Percentiles rank a stretch among this genome's conserved stretches.
These are phyloP conservation scores for Poecilia latipinna DNA, from an alignment of 2,113 vertebrate genomes.

Conservation along the genomic window DNA sequence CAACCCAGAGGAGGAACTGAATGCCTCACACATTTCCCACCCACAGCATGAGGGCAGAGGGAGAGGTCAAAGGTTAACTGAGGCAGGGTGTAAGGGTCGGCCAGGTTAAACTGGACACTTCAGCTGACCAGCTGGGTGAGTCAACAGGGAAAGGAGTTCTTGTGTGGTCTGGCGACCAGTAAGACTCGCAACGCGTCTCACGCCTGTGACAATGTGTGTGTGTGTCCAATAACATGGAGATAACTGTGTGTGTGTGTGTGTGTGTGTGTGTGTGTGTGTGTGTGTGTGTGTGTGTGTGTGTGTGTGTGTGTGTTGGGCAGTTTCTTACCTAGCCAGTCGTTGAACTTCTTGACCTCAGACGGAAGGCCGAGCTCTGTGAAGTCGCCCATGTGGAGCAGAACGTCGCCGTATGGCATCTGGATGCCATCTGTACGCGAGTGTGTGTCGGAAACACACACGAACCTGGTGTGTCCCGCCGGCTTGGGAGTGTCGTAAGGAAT, in stretches of 20 bases:
- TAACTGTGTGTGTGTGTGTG: background rate
- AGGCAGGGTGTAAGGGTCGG: conserved; percentile 59
- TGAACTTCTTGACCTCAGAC: conserved; percentile 99
- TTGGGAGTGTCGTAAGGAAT: conserved; percentile 98
- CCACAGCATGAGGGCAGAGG: conserved; percentile 45
- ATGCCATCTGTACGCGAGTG: conserved; percentile 99
- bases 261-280: background rate
- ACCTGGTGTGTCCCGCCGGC: conserved; percentile 96
- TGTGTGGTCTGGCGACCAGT: conserved; percentile 54
- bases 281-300: background rate
- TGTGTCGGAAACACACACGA: conserved; percentile 98
- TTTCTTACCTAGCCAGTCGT: conserved; percentile 98
- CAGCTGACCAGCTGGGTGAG: conserved; percentile 46
- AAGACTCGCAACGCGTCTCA: background rate
- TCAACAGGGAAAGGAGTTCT: conserved; percentile 15
- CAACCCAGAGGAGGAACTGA: conserved; percentile 9
- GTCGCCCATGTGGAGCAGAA: conserved; percentile 97
- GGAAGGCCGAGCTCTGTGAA: conserved; percentile 99
- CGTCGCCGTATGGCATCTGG: conserved; percentile 99
- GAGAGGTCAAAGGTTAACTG: conserved; percentile 71
- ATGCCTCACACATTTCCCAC: conserved; percentile 27
- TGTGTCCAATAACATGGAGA: background rate
- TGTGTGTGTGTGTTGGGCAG: conserved; percentile 11
- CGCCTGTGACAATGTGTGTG: conserved; percentile 5
- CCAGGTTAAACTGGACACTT: conserved; percentile 73